Evolutionary conservation across 2,113 vertebrate genomes (phyloP), one percentile per base, ranked within the genome.

Genomic region (Leptosomus discolor): DNA sequence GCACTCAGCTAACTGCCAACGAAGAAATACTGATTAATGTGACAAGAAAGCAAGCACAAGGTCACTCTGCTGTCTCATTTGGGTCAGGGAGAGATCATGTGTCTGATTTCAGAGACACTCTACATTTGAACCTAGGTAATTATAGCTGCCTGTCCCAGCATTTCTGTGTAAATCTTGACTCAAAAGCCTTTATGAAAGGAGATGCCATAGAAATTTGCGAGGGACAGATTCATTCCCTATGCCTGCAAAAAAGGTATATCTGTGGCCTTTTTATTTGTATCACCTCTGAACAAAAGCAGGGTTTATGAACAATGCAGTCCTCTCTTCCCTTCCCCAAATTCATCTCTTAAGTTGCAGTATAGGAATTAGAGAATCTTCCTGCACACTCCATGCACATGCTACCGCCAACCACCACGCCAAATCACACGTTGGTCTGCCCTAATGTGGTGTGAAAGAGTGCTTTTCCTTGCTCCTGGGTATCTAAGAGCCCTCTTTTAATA

Each of bases 1-100:
- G 32, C 0, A 0, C 53, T 67, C 24, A 23, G 64, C 39, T 67
- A 41, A 26, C 8, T 26, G 21, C 23, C 79, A 65, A 18, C 0
- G 1, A 36, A 88, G 29, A 81, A 93, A 60, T 48, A 27, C 43
- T 29, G 37, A 63, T 69, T 23, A 50, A 34, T 8, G n/a, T 22
- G 36, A 58, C 15, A 61, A 53, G 50, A 36, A 80, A 86, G n/a
- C 26, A 54, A 87, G 29, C 41, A 45, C 0, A 0, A 21, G 36
- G 11, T 76, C 30, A 37, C 41, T 78, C 51, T 61, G 45, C 39
- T 69, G 12, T 23, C 27, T 71, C 48, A 4, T 51, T 51, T 46
- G 43, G 39, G 26, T 68, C 67, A 79, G 65, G 48, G 30, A 39
- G 46, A 18, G 6, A 46, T 45, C 8, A 6, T 3, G 30, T 7